A percentile compares a stretch with the other conserved stretches of the same genome.
These are phyloP conservation scores for Sisyra terminalis DNA, from an alignment of 2,888 invertebrate genomes.

Conservation along the genomic window DNA sequence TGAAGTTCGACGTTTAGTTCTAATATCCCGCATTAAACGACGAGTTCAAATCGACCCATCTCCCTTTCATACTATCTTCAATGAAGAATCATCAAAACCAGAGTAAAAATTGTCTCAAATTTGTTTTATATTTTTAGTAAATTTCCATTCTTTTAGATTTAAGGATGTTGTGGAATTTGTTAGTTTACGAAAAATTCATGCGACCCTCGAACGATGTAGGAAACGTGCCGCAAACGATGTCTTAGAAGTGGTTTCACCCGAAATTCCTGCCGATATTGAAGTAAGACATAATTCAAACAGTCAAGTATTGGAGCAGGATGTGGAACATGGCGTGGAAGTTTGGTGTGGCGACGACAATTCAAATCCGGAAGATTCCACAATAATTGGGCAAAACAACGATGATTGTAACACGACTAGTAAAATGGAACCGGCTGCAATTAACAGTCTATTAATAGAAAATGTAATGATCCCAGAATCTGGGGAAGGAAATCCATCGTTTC, in stretches of 20 bases:
- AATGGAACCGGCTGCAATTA: too few species aligned
- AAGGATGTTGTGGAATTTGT: conserved; percentile 7
- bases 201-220: conserved; percentile 7
- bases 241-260: conserved; percentile 4
- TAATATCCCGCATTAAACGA: conserved; percentile 5
- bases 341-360: not conserved
- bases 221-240: conserved; percentile 5
- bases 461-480: not conserved
- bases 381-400: not conserved
- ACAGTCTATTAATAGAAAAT: too few species aligned
- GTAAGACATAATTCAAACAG: not conserved
- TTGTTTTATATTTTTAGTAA: not conserved
- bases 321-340: not conserved
- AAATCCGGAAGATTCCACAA: not conserved
- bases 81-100: conserved; percentile 8
- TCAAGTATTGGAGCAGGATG: not conserved
- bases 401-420: too few species aligned
- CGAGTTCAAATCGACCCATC: conserved; percentile 7
- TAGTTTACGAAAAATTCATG: conserved; percentile 7
- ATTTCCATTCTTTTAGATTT: conserved; percentile 4
- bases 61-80: conserved; percentile 2
- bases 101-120: conserved; percentile 5
- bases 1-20: conserved; percentile 6
- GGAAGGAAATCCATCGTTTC: not conserved
- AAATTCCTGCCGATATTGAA: conserved; percentile 4